phyloP scores from a whole-genome alignment of 2,888 invertebrate genomes.

The Tryphoninae sp. region DNA sequence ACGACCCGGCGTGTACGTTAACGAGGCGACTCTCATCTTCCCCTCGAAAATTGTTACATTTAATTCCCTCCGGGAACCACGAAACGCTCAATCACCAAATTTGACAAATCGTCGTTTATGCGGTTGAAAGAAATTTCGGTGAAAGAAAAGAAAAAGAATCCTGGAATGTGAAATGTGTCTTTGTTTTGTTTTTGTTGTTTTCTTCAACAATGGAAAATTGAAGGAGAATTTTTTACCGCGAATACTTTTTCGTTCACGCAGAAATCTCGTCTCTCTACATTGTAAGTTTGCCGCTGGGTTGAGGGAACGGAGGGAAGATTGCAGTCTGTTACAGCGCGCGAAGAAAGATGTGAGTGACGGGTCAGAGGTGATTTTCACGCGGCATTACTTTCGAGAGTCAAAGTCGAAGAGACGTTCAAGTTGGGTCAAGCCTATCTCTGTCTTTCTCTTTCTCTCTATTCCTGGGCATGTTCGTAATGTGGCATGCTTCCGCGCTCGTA shows the following conservation, averaged over 20 bases:
- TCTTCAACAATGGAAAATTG: not conserved
- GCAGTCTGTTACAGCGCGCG: not conserved
- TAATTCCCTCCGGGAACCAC: conserved; percentile 39
- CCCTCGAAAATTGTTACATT: conserved; percentile 54
- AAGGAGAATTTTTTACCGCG: not conserved
- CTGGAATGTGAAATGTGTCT: not conserved
- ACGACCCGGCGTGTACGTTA: conserved; percentile 58
- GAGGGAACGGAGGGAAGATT: not conserved
- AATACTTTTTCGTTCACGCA: conserved; percentile 1
- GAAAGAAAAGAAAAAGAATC: not conserved
- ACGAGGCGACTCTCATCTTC: conserved; percentile 58
- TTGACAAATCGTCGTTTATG: conserved; percentile 37
- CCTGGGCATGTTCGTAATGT: conserved; percentile 16
- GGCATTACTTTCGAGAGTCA: conserved; percentile 65
- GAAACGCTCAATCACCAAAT: conserved; percentile 45
- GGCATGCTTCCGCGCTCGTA: conserved; percentile 18
- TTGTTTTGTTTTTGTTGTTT: conserved; percentile 13
- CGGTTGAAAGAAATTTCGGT: not conserved
- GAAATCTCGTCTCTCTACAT: conserved; percentile 10
- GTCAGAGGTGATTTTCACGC: conserved; percentile 69
- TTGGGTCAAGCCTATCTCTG: conserved; percentile 54
- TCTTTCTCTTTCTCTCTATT: not conserved
- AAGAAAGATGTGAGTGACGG: conserved; percentile 64
- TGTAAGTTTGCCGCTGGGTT: not conserved
- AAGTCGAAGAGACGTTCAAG: conserved; percentile 61